Evolutionary conservation across 2,888 invertebrate species (phyloP).

Genomic region (Rhingia campestris): DNA sequence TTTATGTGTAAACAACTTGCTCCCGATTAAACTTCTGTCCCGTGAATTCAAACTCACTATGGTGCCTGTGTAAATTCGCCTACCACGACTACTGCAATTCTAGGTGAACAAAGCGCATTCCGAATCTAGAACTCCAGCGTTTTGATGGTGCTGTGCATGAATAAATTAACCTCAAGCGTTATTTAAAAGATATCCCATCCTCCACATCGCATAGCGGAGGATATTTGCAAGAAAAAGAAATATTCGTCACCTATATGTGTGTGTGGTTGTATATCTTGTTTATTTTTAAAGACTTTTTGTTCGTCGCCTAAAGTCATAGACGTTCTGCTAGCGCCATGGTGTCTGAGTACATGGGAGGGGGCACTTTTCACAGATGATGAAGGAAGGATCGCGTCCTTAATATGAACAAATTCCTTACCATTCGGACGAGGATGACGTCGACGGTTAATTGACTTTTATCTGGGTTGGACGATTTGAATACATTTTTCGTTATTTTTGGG

Average conservation of each 20-base stretch:
- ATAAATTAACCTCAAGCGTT: slow-evolving; percentile 59
- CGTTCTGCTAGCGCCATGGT: slow-evolving; percentile 46
- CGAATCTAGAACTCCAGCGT: slow-evolving; percentile 1
- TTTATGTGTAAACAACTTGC: slow-evolving; percentile 67
- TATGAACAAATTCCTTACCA: slow-evolving; percentile 29
- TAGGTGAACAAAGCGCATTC: slow-evolving; percentile 38
- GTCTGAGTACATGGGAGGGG: slow-evolving; percentile 29
- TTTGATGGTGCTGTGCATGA: slow-evolving; percentile 4
- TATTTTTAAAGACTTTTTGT: slow-evolving; percentile 31
- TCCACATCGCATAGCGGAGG: not conserved
- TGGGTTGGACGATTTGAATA: slow-evolving; percentile 47
- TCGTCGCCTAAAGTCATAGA: slow-evolving; percentile 68
- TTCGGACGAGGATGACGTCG: slow-evolving; percentile 9
- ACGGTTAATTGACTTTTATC: slow-evolving; percentile 66
- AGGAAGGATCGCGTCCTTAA: slow-evolving; percentile 19
- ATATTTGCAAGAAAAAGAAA: slow-evolving; percentile 4
- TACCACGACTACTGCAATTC: slow-evolving; percentile 42
- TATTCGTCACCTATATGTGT: slow-evolving; percentile 16
- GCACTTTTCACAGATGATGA: not conserved
- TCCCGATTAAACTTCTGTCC: slow-evolving; percentile 50
- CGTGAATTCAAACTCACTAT: slow-evolving; percentile 39
- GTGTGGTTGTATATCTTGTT: slow-evolving; percentile 24
- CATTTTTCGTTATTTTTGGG: slow-evolving; percentile 3
- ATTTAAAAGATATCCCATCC: slow-evolving; percentile 29
- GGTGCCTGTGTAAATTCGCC: not conserved